Conservation (phyloP, 1,140 invertebrate genomes). For the Drosophila pachea region DNA sequence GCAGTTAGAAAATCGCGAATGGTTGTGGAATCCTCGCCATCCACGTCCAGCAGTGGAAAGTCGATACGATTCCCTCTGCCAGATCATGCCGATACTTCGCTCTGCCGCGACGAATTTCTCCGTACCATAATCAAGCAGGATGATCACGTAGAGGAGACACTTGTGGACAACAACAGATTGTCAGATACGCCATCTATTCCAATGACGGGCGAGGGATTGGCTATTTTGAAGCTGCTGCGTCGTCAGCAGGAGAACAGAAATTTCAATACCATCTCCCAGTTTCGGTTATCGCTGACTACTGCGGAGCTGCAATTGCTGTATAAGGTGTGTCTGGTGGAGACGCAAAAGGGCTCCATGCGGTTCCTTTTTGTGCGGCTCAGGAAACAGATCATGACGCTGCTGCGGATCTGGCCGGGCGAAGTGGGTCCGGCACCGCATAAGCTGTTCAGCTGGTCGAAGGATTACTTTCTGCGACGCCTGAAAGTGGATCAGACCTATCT, state of each 20-base stretch:
- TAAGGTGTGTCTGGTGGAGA: background rate
- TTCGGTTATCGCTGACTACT: background rate
- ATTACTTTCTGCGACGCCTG: constrained; percentile 33
- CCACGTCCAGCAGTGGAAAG: too few species aligned
- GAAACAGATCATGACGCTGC: constrained; percentile 23
- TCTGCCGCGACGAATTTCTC: constrained; percentile 50
- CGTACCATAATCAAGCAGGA: background rate
- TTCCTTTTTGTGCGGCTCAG: constrained; percentile 34
- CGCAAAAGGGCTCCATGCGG: constrained; percentile 41
- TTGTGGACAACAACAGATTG: background rate
- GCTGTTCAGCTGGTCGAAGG: constrained; percentile 49
- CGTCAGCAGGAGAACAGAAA: too few species aligned
- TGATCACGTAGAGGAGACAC: too few species aligned
- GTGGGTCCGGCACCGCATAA: constrained; percentile 20
- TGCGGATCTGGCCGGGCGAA: constrained; percentile 34
- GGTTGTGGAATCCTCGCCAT: too few species aligned
- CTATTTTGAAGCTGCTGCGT: constrained; percentile 10
- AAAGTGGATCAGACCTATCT: constrained; percentile 40
- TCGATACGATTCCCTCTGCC: constrained; percentile 49
- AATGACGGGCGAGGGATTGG: constrained; percentile 14
- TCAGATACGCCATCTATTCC: background rate
- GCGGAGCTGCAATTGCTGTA: background rate
- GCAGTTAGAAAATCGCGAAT: too few species aligned
- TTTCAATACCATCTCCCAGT: background rate
- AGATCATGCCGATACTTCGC: constrained; percentile 23